Evolutionary conservation across 2,113 vertebrate species (phyloP).

Genomic region (Istiophorus platypterus): DNA sequence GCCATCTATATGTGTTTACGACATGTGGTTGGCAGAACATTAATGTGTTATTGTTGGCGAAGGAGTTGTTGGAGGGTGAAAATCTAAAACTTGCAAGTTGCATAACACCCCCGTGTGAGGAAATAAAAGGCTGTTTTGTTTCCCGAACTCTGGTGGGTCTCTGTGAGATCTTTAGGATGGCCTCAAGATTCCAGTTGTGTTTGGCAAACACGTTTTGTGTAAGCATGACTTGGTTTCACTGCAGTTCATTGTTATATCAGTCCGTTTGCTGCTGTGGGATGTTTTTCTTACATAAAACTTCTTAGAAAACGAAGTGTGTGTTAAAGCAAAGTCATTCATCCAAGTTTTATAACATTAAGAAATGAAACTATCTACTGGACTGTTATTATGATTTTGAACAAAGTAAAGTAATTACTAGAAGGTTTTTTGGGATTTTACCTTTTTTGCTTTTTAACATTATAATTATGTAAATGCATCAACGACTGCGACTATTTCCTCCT

Average conservation of each 20-base stretch:
- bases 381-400: not conserved
- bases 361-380: not conserved
- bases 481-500: not conserved
- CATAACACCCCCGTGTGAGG: not conserved
- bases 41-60: not conserved
- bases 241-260: not conserved
- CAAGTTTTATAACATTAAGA: not conserved
- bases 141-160: not conserved
- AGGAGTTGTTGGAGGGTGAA: not conserved
- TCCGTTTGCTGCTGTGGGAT: not conserved
- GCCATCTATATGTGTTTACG: not conserved
- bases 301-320: not conserved
- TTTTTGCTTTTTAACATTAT: not conserved
- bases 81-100: not conserved
- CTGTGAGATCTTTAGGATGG: not conserved
- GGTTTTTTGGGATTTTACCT: not conserved
- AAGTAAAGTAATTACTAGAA: not conserved
- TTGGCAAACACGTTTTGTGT: not conserved
- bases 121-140: not conserved
- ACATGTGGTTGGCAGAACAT: not conserved
- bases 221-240: slow-evolving; percentile 1
- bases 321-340: not conserved
- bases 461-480: not conserved
- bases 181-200: not conserved
- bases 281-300: not conserved